Evolutionary conservation across 2,797 vertebrate genomes (phyloP), one percentile per base, ranked within the genome.

Genomic region (Gymnodraco acuticeps): DNA sequence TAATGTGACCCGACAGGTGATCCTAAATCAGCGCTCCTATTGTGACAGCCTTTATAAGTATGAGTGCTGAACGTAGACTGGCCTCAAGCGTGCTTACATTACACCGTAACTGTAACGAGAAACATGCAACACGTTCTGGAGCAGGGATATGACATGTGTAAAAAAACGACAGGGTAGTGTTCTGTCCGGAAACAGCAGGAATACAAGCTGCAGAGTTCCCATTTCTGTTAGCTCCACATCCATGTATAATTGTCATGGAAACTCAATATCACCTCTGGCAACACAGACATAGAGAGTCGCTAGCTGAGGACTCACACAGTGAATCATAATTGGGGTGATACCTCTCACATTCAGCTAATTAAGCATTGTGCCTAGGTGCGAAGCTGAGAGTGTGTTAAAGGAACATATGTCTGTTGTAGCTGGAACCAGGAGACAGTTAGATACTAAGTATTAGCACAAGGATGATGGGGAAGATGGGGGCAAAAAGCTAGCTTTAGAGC

Each of bases 211-310:
- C 64, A 58, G 51, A 61, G 50, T 53, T 78, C 81, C 67, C 20
- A 41, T 72, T 81, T 81, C 58, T 31, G 46, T 73, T 70, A 9
- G 45, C 20, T 16, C 43, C 42, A 48, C 52, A 51, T 62, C 70
- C 63, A 73, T 83, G 68, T 42, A 20, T 82, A 67, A 73, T 23
- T 51, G 75, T 69, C 78, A 85, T 55, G 59, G 68, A 73, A 80
- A 81, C 60, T 73, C 68, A 43, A 70, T 45, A 71, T 70, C 70
- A 60, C 10, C 50, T 58, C 68, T 19, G 64, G 61, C 61, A 23
- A 62, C 46, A 69, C 41, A 46, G 45, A 65, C 65, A 70, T 9
- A 20, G 66, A 64, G 65, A 62, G 66, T 13, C 50, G 12, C 78
- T 65, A 50, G 43, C 67, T 20, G 50, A 56, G 64, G 60, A 70